phyloP scores from a whole-genome alignment of 2,113 vertebrate species.

The Sclerurus mexicanus region DNA sequence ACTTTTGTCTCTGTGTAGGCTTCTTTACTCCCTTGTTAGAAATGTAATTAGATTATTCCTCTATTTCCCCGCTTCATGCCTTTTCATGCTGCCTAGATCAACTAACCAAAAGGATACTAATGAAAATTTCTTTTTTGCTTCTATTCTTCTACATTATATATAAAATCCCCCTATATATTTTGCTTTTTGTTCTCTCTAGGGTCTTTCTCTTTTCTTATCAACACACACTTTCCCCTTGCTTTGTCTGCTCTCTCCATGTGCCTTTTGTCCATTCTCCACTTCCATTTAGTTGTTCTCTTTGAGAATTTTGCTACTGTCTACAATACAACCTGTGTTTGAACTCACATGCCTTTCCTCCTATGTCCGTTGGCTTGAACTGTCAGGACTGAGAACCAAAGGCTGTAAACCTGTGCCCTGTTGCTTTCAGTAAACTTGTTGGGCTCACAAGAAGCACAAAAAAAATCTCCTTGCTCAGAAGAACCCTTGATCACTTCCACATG shows the following conservation, averaged over 20 bases:
- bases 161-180: neutral
- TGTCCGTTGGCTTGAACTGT: neutral
- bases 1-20: neutral
- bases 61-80: neutral
- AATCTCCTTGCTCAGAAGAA: neutral
- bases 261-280: neutral
- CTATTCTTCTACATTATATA: neutral
- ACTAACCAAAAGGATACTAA: neutral
- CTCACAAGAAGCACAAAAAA: neutral
- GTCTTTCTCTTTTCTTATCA: neutral
- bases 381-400: neutral
- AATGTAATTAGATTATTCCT: neutral
- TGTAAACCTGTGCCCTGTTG: neutral
- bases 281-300: neutral
- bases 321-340: neutral
- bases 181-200: neutral
- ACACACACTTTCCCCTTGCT: neutral
- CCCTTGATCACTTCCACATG: neutral
- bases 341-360: neutral
- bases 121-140: neutral
- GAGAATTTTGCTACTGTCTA: neutral
- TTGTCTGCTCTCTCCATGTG: neutral
- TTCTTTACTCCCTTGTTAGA: neutral
- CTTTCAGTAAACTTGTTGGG: neutral
- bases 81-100: neutral